A percentile compares a stretch with the other conserved stretches of the same genome.
Conservation (phyloP, 2,113 vertebrate species). For the Ranitomeya variabilis region DNA sequence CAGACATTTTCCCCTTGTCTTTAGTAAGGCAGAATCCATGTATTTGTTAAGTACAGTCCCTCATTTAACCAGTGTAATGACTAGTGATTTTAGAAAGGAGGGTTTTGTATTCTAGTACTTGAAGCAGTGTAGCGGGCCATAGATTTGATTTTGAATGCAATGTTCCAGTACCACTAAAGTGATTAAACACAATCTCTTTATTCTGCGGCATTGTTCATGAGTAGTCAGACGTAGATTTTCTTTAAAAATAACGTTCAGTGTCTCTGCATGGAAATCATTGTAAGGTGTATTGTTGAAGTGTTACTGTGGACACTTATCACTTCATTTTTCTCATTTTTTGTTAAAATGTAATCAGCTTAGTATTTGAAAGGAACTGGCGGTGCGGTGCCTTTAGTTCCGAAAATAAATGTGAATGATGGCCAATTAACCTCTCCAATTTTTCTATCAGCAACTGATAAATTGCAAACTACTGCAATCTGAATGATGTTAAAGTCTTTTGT, state of each 20-base stretch:
- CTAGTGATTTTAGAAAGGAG: conserved; percentile 27
- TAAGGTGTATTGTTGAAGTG: conserved; percentile 51
- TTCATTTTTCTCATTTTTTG: conserved; percentile 49
- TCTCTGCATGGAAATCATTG: conserved; percentile 44
- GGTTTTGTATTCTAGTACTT: conserved; percentile 39
- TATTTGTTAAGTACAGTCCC: conserved; percentile 13
- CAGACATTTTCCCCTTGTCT: not conserved
- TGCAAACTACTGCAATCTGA: conserved; percentile 32
- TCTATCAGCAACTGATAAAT: conserved; percentile 44
- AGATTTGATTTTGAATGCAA: conserved; percentile 26
- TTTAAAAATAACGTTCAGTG: conserved; percentile 42
- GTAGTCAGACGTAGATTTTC: conserved; percentile 40
- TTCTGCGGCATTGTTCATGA: conserved; percentile 40
- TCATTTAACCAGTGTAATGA: conserved; percentile 23
- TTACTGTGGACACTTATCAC: conserved; percentile 31
- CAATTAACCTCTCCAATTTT: conserved; percentile 51
- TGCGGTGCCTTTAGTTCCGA: conserved; percentile 30
- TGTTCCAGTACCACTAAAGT: conserved; percentile 44
- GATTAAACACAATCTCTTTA: conserved; percentile 46
- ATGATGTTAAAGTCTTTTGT: conserved; percentile 29
- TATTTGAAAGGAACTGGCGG: conserved; percentile 34
- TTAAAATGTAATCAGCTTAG: conserved; percentile 50
- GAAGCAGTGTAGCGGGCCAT: not conserved
- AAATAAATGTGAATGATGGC: conserved; percentile 50
- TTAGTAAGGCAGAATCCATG: conserved; percentile 9